Evolutionary conservation across 2,113 vertebrate genomes (phyloP), one percentile per base, ranked within the genome.

Genomic region (Mus pahari): DNA sequence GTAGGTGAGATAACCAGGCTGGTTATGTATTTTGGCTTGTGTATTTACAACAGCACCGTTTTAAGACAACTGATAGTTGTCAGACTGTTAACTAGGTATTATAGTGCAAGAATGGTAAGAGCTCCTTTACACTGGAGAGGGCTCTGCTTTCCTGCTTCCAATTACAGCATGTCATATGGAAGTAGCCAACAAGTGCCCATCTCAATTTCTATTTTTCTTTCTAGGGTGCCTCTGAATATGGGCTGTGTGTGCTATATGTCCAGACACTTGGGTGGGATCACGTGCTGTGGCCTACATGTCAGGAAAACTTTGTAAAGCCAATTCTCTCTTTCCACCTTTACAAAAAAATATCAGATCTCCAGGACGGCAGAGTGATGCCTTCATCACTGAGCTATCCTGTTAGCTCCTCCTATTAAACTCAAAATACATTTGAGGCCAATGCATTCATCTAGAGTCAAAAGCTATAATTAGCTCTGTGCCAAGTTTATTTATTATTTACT

Each of bases 11-110:
- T 8, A 68, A 33, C 33, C 77, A 53, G 17, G n/a, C 5, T 91
- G 28, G 31, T 50, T 84, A 20, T 68, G 13, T 86, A 48, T 86
- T 88, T 58, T 79, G 36, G 58, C 39, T 79, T 84, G 81, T 31
- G 48, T n/a, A 50, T n/a, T 88, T 89, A 93, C 28, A 64, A 92
- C 71, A 73, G 82, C 28, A 60, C 22, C 48, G 75, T 42, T 92
- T 77, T 70, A 64, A 62, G 79, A 60, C 14, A 1, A 31, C 66
- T 8, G 39, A 10, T 0, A 83, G 9, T 71, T 60, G n/a, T 64
- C 13, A 64, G 13, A 33, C 0, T 86, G 60, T n/a, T 45, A 91
- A 45, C 70, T 45, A 8, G 66, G 22, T 10, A 66, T 33, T 22
- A n/a, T 2, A 36, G 5, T 7, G 78, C 14, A 62, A 91, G 31